These are phyloP conservation scores for Spea multiplicata DNA, from an alignment of 2,113 vertebrate species.

Conservation along the genomic window DNA sequence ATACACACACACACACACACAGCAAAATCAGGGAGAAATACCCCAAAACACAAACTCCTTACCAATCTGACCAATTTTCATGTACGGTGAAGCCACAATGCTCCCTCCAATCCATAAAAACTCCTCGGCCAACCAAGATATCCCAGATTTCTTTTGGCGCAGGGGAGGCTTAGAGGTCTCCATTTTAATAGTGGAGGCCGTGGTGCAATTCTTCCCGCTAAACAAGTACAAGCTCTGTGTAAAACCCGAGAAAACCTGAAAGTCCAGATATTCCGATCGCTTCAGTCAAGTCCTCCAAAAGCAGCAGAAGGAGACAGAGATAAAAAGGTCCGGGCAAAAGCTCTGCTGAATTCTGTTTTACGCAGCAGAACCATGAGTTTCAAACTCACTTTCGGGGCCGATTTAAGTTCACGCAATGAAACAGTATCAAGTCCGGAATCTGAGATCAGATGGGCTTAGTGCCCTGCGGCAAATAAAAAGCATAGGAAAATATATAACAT, in stretches of 20 bases:
- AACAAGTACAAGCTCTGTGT: neutral
- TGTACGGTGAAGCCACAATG: conserved; percentile 67
- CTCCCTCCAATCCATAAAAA: conserved; percentile 81
- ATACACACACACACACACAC: neutral
- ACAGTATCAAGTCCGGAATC: too few species aligned
- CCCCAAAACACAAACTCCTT: conserved; percentile 57
- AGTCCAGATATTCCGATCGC: conserved; percentile 1
- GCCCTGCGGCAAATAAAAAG: too few species aligned
- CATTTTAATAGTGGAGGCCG: conserved; percentile 48
- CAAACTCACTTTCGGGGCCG: too few species aligned
- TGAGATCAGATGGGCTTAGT: too few species aligned
- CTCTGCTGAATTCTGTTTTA: neutral
- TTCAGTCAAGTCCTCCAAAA: neutral
- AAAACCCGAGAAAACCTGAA: neutral
- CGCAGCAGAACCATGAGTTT: too few species aligned
- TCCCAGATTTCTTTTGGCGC: conserved; percentile 57
- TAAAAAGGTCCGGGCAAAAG: neutral
- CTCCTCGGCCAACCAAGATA: conserved; percentile 69
- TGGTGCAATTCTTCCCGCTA: neutral
- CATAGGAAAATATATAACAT: too few species aligned
- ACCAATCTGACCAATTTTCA: conserved; percentile 82
- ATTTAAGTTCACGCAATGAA: too few species aligned
- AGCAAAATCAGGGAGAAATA: neutral
- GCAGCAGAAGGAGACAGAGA: neutral
- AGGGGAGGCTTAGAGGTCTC: conserved; percentile 51